Conservation (phyloP, 2,113 vertebrate genomes). For the Ptychochromis oligacanthus region DNA sequence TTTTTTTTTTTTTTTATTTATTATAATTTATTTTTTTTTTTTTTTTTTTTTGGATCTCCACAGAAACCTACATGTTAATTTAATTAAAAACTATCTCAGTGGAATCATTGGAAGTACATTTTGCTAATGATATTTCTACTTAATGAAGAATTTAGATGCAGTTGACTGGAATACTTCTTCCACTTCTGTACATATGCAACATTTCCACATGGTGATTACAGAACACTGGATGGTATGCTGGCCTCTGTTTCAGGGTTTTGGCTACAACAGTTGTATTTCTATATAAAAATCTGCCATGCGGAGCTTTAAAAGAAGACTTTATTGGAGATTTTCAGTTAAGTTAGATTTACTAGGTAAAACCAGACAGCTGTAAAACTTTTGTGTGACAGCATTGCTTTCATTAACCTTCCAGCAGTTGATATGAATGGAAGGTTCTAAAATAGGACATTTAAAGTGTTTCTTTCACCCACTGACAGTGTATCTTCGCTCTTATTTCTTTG, state of each 20-base stretch:
- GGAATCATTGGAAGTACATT: neutral
- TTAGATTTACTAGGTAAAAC: slow-evolving; percentile 41
- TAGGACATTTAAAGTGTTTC: slow-evolving; percentile 62
- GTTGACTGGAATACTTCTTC: neutral
- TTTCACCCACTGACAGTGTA: slow-evolving; percentile 58
- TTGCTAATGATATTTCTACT: neutral
- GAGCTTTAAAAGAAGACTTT: slow-evolving; percentile 28
- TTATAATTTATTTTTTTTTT: neutral
- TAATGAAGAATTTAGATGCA: neutral
- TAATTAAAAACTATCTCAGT: neutral
- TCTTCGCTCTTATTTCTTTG: slow-evolving; percentile 58
- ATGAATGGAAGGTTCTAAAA: slow-evolving; percentile 49
- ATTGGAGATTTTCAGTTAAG: slow-evolving; percentile 34
- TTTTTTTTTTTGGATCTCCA: neutral
- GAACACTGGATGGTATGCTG: neutral
- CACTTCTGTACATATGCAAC: neutral
- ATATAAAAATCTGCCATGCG: neutral
- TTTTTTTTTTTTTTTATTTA: no score
- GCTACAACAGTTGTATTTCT: neutral
- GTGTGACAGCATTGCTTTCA: slow-evolving; percentile 47
- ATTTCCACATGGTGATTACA: neutral
- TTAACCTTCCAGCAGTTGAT: slow-evolving; percentile 57
- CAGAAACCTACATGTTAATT: rapidly evolving
- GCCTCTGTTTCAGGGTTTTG: neutral
- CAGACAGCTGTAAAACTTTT: slow-evolving; percentile 55